phyloP scores from a whole-genome alignment of 2,113 vertebrate genomes.

The Toxostoma redivivum region DNA sequence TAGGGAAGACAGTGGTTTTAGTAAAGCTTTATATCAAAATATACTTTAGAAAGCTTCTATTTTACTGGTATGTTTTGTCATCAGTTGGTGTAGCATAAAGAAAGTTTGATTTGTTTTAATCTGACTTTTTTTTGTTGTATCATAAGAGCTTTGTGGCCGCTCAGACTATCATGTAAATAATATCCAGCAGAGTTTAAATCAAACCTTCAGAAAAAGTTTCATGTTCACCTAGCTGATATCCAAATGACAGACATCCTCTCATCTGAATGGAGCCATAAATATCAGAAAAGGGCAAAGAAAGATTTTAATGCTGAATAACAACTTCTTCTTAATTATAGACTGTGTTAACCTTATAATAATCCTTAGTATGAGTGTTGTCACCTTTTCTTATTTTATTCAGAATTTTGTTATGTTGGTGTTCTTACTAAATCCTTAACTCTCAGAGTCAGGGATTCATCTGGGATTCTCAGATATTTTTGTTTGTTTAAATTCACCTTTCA shows the following conservation, averaged over 20 bases:
- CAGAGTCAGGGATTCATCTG: neutral
- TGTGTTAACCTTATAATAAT: neutral
- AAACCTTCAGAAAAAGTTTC: neutral
- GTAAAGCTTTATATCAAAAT: neutral
- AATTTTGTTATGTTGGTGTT: neutral
- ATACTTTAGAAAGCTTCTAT: neutral
- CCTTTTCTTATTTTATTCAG: neutral
- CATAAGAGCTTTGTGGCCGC: neutral
- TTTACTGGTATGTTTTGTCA: neutral
- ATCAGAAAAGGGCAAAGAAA: neutral
- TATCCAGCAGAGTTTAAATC: neutral
- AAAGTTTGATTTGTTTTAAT: neutral
- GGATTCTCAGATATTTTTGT: neutral
- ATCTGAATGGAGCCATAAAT: neutral
- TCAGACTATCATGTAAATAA: neutral
- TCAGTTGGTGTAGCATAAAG: neutral
- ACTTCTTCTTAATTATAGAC: neutral
- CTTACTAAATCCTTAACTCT: neutral
- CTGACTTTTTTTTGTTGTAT: neutral
- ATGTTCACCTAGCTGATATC: neutral
- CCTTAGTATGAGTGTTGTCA: neutral
- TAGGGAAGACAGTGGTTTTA: neutral
- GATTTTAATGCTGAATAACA: neutral
- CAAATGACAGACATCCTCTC: neutral
- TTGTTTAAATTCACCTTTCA: neutral